These are phyloP conservation scores for Tragopan temminckii DNA, from an alignment of 2,797 vertebrate genomes.

Conservation along the genomic window DNA sequence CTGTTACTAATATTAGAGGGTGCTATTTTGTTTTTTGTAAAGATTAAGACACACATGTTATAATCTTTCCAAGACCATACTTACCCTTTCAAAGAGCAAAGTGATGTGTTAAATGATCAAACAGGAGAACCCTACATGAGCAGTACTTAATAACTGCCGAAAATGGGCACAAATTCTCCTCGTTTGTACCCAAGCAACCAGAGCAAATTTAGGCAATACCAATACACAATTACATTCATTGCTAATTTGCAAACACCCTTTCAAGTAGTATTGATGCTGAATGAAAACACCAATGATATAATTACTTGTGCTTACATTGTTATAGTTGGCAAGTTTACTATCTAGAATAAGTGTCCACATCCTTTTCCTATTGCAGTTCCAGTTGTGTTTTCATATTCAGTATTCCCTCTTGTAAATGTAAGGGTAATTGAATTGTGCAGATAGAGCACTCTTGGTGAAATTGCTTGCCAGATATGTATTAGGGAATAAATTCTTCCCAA, in stretches of 20 bases:
- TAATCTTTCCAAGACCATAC: neutral
- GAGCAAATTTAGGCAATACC: neutral
- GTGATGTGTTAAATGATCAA: neutral
- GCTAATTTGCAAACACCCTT: neutral
- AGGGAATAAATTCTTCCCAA: neutral
- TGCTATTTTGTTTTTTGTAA: neutral
- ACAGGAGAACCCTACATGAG: neutral
- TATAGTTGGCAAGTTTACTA: neutral
- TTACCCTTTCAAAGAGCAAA: neutral
- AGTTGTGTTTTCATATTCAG: neutral
- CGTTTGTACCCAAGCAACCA: neutral
- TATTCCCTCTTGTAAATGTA: neutral
- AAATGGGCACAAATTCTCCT: accelerated
- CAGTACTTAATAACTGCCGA: neutral
- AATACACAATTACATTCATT: neutral
- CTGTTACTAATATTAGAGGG: neutral
- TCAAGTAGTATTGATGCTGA: neutral
- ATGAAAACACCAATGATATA: neutral
- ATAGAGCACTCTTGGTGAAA: neutral
- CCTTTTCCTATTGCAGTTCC: neutral
- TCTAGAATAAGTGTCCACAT: neutral
- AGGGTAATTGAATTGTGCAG: neutral
- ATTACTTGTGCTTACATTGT: neutral
- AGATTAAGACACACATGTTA: neutral
- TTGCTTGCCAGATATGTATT: neutral